These are phyloP conservation scores for Microtus pennsylvanicus DNA, from an alignment of 2,113 vertebrate species.

Conservation along the genomic window DNA sequence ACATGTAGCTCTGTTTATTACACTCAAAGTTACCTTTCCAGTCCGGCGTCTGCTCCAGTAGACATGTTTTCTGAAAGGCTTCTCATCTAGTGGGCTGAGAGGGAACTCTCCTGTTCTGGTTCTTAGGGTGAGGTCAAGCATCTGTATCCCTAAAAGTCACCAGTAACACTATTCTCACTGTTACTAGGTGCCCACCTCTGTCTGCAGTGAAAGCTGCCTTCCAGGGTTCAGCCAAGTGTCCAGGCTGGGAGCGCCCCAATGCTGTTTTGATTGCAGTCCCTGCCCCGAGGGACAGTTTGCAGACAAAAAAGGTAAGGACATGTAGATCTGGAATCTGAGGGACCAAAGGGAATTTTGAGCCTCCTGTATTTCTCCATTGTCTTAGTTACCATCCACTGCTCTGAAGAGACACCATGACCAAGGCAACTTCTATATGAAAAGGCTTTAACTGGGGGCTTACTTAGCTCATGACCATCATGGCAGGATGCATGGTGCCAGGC, in stretches of 20 bases:
- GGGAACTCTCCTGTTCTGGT: too few relatives aligned
- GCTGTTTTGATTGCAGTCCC: conserved; percentile 36
- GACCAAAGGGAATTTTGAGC: background rate
- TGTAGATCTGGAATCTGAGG: too few relatives aligned
- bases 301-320: background rate
- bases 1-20: too few relatives aligned
- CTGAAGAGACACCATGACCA: background rate
- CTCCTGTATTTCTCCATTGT: rapidly evolving
- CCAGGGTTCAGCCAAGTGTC: conserved; percentile 66
- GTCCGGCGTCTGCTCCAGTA: too few relatives aligned
- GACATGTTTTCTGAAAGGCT: background rate
- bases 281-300: too few relatives aligned
- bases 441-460: too few relatives aligned
- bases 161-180: background rate
- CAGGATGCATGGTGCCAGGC: background rate
- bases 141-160: background rate
- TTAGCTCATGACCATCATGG: background rate
- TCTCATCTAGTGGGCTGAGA: background rate
- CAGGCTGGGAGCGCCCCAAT: conserved; percentile 16
- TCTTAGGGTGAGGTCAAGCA: background rate
- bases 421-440: background rate
- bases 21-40: too few relatives aligned
- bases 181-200: conserved; percentile 56
- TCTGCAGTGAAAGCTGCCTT: conserved; percentile 67
- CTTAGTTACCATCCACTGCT: background rate